Evolutionary conservation across 2,113 vertebrate species (phyloP), one percentile per base, ranked within the genome.

Genomic region (Rhinopithecus roxellana): DNA sequence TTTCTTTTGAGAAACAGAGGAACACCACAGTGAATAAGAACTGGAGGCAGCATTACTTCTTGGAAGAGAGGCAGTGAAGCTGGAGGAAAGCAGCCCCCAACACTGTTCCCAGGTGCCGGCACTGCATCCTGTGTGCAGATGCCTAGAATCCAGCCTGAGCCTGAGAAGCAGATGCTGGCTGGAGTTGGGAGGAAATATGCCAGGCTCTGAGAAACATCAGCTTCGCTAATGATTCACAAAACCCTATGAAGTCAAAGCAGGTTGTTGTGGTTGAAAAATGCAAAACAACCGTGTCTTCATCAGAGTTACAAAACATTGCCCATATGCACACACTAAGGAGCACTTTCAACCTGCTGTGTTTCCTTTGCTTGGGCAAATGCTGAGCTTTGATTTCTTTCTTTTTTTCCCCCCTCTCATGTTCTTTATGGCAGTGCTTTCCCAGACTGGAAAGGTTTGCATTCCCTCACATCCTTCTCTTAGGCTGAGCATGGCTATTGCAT

Each of bases 211-310:
- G 87, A 70, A 98, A 98, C 92, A 98, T 98, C 97, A 72, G 96
- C 96, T 98, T 98, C 94, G 79, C 89, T 94, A 94, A 96, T 98
- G 97, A 98, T 96, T 98, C 97, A 98, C 50, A 80, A 92, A 98
- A 93, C 32, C 59, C 75, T 96, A 74, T 86, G 50, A 98, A 97
- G 97, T 98, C 97, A 98, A 98, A 97, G 95, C 96, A 98, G 92
- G 92, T 98, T 98, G 96, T 97, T 95, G 69, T 96, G 80, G 88
- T 97, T 98, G 95, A 98, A 98, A 98, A 97, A 98, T 96, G 96
- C 97, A 93, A 98, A 98, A 97, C 88, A 96, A 92, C 87, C 87
- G 17, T 97, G 94, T 97, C 96, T 97, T 97, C 97, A 96, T 96
- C 91, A 95, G 97, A 98, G 97, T 98, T 98, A 97, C 70, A 96